Base-by-base conservation (phyloP, 2,888 invertebrate genomes). In the Agrotis segetum region DNA sequence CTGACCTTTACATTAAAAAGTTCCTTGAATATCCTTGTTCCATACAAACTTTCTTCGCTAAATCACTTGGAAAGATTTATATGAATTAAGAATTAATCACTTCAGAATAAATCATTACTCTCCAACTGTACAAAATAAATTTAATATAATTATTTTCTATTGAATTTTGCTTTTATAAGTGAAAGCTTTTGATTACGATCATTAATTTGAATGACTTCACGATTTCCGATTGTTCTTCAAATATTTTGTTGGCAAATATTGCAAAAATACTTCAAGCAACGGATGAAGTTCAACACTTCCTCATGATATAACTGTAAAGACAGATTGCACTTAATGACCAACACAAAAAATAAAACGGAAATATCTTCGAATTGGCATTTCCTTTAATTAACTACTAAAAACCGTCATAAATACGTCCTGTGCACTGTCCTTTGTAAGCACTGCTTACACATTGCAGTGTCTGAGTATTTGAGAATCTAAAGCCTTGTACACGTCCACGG, bases 191-290 rank as follows among this genome's bases (percentile, higher is more conserved):
- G 46, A 58, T 65, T 67, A 29, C 53, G 52, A n/a, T 72, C 66
- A 77, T 79, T 77, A 72, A 67, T 68, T 72, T 56, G 24, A 56
- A 79, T 79, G 81, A 79, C 77, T 79, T 66, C 29, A 59, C 56
- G 53, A 50, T 69, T 68, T 60, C 34, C 21, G 24, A 56, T 68
- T 68, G 65, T 80, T 80, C 17, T 44, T 62, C 9, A 21, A 60
- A 40, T 56, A 58, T 16, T 34, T 46, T 67, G 7, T 47, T 52
- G 3, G 19, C 3, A 9, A 21, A 49, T 24, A 29, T 40, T 61
- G 19, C 50, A 16, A 55, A 63, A 63, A 59, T 53, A 3, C 50
- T 62, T 61, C 6, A 11, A 49, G 21, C 58, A 49, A 19, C 59
- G 14, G 34, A 62, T 59, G 11, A 50, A 24, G 24, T 17, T 49